Evolutionary conservation across 2,113 vertebrate genomes (phyloP).

Genomic region (Sturnus vulgaris): DNA sequence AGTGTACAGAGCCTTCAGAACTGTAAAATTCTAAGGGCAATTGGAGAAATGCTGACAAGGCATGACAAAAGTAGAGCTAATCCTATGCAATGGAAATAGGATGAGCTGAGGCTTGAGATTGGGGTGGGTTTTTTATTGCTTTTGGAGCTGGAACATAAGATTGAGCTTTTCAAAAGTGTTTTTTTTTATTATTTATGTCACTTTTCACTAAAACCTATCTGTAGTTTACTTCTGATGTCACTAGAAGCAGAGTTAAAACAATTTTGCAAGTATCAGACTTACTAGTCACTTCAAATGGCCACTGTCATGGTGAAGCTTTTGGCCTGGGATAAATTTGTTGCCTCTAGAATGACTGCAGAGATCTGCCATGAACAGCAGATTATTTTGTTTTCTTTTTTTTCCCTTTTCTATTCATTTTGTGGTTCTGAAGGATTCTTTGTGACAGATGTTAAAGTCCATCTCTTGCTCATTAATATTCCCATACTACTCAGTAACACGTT

Average conservation of each 20-base stretch:
- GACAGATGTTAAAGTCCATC: slow-evolving; percentile 29
- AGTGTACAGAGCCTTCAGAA: background rate
- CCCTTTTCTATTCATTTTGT: background rate
- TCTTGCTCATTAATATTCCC: slow-evolving; percentile 44
- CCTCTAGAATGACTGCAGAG: background rate
- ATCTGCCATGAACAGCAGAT: background rate
- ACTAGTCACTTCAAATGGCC: background rate
- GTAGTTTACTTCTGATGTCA: background rate
- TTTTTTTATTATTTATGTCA: background rate
- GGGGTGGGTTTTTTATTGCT: background rate
- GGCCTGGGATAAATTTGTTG: background rate
- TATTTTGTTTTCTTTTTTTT: background rate
- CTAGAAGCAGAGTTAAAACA: background rate
- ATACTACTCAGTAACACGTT: background rate
- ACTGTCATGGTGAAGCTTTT: background rate
- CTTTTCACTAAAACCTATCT: background rate
- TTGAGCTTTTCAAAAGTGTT: background rate
- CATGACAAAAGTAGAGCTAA: background rate
- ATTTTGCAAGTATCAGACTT: background rate
- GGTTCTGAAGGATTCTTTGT: background rate
- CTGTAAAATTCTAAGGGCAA: background rate
- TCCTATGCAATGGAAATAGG: background rate
- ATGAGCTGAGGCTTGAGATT: background rate
- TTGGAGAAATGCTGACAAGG: background rate
- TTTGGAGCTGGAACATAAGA: background rate